Percentiles rank a stretch among this genome's conserved stretches.
These are phyloP conservation scores for Lepidocyrtinus sp. DNA, from an alignment of 2,888 invertebrate genomes.

Conservation along the genomic window DNA sequence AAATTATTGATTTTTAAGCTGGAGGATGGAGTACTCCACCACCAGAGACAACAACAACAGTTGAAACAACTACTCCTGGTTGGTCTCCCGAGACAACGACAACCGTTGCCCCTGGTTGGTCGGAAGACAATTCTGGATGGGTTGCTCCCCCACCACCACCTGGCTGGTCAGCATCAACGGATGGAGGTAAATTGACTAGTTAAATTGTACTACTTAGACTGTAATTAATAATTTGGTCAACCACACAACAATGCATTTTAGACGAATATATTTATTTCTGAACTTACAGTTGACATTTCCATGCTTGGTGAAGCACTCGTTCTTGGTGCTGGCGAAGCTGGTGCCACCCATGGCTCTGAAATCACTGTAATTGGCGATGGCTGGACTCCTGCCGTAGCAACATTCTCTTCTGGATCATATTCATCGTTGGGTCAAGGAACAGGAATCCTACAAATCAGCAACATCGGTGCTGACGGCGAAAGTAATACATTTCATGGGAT, in stretches of 20 bases:
- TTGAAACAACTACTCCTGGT: slow-evolving; percentile 21
- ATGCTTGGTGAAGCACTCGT: slow-evolving; percentile 30
- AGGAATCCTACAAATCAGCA: slow-evolving; percentile 30
- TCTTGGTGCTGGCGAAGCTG: slow-evolving; percentile 30
- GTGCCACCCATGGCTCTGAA: slow-evolving; percentile 31
- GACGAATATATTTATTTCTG: background rate
- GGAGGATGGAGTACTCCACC: background rate
- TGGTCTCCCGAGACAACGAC: background rate
- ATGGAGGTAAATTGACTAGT: background rate
- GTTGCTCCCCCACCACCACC: background rate
- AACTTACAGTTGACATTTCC: slow-evolving; percentile 31
- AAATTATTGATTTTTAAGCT: too few species aligned
- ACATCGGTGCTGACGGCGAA: slow-evolving; percentile 10
- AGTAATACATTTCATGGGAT: slow-evolving; percentile 34
- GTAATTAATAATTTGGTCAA: too few species aligned
- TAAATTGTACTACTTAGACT: background rate
- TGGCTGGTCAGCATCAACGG: slow-evolving; percentile 7
- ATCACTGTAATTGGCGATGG: slow-evolving; percentile 26
- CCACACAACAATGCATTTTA: background rate
- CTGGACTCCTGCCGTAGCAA: slow-evolving; percentile 5
- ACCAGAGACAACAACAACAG: too few species aligned
- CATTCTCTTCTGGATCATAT: slow-evolving; percentile 22
- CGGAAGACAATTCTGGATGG: background rate
- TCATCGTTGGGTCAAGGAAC: slow-evolving; percentile 26
- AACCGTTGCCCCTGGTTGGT: background rate